phyloP scores from a whole-genome alignment of 2,113 vertebrate species.

The Zosterops japonicus region DNA sequence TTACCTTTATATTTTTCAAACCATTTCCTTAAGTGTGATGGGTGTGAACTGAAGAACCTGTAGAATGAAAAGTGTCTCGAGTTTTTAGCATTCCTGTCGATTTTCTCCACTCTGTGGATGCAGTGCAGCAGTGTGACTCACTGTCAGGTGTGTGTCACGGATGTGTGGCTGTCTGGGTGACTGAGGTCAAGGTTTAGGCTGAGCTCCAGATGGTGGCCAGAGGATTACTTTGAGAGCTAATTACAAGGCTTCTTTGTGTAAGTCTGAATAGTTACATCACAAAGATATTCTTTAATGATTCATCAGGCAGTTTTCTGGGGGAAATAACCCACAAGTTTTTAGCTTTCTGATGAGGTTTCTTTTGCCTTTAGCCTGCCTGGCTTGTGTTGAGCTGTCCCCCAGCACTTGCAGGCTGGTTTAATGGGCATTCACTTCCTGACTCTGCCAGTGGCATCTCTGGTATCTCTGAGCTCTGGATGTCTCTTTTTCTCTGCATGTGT shows the following conservation, averaged over 20 bases:
- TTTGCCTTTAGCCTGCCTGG: background rate
- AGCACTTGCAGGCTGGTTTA: background rate
- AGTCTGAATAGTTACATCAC: slow-evolving; percentile 40
- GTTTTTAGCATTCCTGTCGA: background rate
- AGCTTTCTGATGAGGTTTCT: background rate
- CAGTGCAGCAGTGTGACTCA: background rate
- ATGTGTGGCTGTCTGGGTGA: background rate
- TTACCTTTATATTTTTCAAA: background rate
- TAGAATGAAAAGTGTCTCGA: background rate
- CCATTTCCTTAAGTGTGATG: background rate
- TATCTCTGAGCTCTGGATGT: background rate
- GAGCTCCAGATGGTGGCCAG: slow-evolving; percentile 47
- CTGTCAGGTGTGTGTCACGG: background rate
- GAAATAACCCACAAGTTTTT: background rate
- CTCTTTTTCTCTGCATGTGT: background rate
- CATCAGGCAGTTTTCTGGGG: background rate
- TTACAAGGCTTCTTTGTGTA: slow-evolving; percentile 15
- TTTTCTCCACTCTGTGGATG: background rate
- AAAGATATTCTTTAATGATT: slow-evolving; percentile 19
- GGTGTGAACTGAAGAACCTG: background rate
- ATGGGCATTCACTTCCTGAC: background rate
- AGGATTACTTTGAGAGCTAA: slow-evolving; percentile 22
- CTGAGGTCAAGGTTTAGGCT: slow-evolving; percentile 9
- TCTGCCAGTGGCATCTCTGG: background rate
- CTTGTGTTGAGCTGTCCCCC: background rate